phyloP scores from a whole-genome alignment of 2,888 invertebrate species.

The Seira musarum region DNA sequence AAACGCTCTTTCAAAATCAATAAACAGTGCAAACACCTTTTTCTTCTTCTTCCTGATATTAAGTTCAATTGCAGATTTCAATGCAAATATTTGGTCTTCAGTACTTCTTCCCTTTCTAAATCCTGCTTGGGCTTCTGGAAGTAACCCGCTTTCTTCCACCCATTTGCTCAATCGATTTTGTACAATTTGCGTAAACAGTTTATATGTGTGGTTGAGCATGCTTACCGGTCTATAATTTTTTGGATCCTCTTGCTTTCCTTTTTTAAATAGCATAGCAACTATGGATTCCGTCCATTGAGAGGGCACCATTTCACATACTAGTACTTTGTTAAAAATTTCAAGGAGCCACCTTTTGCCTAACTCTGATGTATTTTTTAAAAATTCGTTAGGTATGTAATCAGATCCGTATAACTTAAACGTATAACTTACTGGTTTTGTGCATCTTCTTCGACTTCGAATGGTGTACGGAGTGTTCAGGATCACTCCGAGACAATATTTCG shows the following conservation, averaged over 20 bases:
- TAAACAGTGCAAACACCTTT: conserved; percentile 64
- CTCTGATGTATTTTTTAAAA: conserved; percentile 32
- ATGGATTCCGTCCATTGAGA: conserved; percentile 3
- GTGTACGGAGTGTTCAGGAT: too few species aligned
- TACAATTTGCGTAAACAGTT: conserved; percentile 53
- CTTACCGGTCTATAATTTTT: conserved; percentile 56
- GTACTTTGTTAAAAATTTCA: conserved; percentile 23
- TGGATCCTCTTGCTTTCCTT: conserved; percentile 42
- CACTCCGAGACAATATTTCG: too few species aligned
- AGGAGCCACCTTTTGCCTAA: neutral
- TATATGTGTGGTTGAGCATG: conserved; percentile 32
- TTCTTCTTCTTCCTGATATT: conserved; percentile 38
- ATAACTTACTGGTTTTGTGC: too few species aligned
- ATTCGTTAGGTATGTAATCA: conserved; percentile 53
- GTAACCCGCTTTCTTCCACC: conserved; percentile 60
- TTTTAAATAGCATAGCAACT: conserved; percentile 48
- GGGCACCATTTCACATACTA: conserved; percentile 25
- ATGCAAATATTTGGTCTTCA: conserved; percentile 66
- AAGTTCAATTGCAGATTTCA: conserved; percentile 56
- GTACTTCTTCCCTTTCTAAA: conserved; percentile 64
- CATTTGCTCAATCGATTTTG: conserved; percentile 43
- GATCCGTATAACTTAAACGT: too few species aligned
- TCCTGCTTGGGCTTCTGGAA: conserved; percentile 69
- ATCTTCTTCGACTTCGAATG: too few species aligned
- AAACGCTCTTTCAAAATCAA: conserved; percentile 66